Evolutionary conservation across 2,888 invertebrate genomes (phyloP), one percentile per base, ranked within the genome.

Genomic region (Philereme vetulata): DNA sequence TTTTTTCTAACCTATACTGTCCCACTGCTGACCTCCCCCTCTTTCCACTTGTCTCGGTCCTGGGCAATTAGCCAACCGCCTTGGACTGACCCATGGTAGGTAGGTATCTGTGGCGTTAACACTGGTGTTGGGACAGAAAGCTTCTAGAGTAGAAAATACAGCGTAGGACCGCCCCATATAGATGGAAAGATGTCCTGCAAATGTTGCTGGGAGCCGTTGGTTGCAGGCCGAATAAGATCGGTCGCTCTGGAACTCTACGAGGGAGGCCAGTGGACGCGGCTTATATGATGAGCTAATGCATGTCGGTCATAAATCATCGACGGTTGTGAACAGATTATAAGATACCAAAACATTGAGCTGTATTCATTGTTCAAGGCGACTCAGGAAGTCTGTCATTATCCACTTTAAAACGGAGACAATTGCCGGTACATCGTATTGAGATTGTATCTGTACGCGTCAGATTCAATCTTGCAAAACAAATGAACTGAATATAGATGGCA

Each of bases 401-500:
- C 61, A 61, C 49, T 61, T 61, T 45, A 45, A 21, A 44, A 21
- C 9, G 32, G 49, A 57, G 51, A 55, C 52, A 64, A 51, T 54
- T 51, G 34, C 46, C 42, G 42, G 53, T 38, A 11, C 33, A 40
- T 47, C 33, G 40, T 34, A 8, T 35, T 10, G 51, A 36, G 32
- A 8, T 11, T 9, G 45, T 45, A 36, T 36, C 5, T 36, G 36
- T 36, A 36, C 36, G 36, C 8, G 5, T 36, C 36, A 36, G 8
- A 10, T 46, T 10, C n/a, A 46, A 51, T 56, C 8, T 46, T 11
- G 36, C 36, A 36, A 36, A 51, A 44, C 51, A 44, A 44, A 34
- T 10, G 35, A 10, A 10, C 33, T 11, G 38, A 38, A 6, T 5
- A 36, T 6, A 36, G 3, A 36, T 3, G 8, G 36, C 5, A 7